Conservation (phyloP, 92 coral and sea anemone genomes). For the Umimayanthus chanpuru region DNA sequence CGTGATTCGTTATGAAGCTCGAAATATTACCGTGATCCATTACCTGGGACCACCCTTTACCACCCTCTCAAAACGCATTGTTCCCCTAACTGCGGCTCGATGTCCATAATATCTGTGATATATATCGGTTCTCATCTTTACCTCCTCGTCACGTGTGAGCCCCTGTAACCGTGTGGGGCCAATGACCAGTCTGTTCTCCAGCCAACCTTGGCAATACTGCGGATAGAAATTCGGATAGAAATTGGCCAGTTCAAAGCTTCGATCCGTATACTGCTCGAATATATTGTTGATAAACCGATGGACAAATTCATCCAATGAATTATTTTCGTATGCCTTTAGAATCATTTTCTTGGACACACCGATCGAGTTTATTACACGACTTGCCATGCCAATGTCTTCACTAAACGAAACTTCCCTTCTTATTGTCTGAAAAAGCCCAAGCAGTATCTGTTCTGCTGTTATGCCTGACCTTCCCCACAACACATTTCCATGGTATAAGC, state of each 20-base stretch:
- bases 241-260: background rate
- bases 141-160: slow-evolving; percentile 1
- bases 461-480: background rate
- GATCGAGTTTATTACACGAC: slow-evolving; percentile 18
- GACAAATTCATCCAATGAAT: slow-evolving; percentile 25
- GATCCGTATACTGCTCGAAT: background rate
- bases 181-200: slow-evolving; percentile 40
- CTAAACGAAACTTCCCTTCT: slow-evolving; percentile 16
- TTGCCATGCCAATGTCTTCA: background rate
- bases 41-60: no score
- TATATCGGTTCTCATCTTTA: slow-evolving; percentile 27
- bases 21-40: no score
- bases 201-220: slow-evolving; percentile 39
- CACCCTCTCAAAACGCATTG: no score
- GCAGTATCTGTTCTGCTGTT: slow-evolving; percentile 19
- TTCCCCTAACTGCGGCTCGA: background rate
- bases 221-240: background rate
- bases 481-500: slow-evolving; percentile 16
- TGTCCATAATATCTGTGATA: slow-evolving; percentile 6
- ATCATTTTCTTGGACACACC: slow-evolving; percentile 28
- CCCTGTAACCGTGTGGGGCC: slow-evolving; percentile 51
- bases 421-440: slow-evolving; percentile 32
- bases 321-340: slow-evolving; percentile 39
- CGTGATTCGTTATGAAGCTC: no score
- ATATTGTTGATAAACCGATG: slow-evolving; percentile 34